These are phyloP conservation scores for Odontomachus brunneus DNA, from an alignment of 1,140 invertebrate species.

Conservation along the genomic window DNA sequence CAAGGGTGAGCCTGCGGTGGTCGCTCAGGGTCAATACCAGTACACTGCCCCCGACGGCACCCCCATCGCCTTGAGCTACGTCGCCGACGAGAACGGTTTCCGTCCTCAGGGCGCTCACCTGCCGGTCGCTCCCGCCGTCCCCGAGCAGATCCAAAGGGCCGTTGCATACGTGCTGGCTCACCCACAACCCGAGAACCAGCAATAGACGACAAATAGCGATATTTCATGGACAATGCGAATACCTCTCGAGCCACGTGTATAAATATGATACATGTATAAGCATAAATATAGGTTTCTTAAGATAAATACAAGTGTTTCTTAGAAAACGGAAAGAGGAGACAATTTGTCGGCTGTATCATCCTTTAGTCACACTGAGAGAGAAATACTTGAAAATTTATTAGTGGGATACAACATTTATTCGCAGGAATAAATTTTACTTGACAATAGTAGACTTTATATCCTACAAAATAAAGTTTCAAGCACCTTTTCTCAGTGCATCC, in stretches of 20 bases:
- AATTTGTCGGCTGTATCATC: no score
- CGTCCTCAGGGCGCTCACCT: slow-evolving; percentile 86
- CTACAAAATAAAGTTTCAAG: no score
- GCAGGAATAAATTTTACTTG: no score
- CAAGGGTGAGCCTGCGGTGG: slow-evolving; percentile 83
- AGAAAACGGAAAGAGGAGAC: not conserved
- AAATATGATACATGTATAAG: slow-evolving; percentile 41
- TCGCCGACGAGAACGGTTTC: slow-evolving; percentile 87
- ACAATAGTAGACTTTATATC: no score
- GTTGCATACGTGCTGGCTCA: slow-evolving; percentile 82
- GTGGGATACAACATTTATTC: no score
- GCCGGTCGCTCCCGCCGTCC: slow-evolving; percentile 84
- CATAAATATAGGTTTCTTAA: slow-evolving; percentile 20
- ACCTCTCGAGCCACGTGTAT: slow-evolving; percentile 31
- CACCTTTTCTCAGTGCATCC: no score
- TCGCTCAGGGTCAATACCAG: slow-evolving; percentile 84
- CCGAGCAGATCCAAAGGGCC: slow-evolving; percentile 82
- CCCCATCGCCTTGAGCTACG: slow-evolving; percentile 84
- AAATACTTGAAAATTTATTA: no score
- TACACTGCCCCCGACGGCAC: slow-evolving; percentile 87
- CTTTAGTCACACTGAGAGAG: no score
- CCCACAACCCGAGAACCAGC: slow-evolving; percentile 66
- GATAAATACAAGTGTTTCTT: slow-evolving; percentile 35
- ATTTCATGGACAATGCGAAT: slow-evolving; percentile 15
- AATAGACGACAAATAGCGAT: slow-evolving; percentile 22